A percentile compares a stretch with the other conserved stretches of the same genome.
Evolutionary conservation across 2,888 invertebrate genomes (phyloP).

Genomic region (Noctua comes): DNA sequence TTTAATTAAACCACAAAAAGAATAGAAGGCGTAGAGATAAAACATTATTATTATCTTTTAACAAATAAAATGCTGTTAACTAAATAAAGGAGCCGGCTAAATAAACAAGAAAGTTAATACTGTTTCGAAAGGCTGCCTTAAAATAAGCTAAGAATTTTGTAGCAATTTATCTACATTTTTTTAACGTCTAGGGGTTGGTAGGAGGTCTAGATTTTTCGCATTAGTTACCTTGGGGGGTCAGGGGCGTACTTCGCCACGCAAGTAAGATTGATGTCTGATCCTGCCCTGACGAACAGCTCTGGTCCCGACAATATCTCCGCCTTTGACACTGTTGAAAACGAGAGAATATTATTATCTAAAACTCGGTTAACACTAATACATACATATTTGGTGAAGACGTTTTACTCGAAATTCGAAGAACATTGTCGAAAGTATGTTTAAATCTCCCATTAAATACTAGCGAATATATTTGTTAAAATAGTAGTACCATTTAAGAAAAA

Average conservation of each 20-base stretch:
- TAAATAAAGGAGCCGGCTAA: constrained; percentile 8
- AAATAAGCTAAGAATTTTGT: constrained; percentile 29
- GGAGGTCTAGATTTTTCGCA: constrained; percentile 53
- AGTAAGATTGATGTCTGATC: constrained; percentile 97
- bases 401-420: not conserved
- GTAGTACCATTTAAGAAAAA: not conserved
- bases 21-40: not conserved
- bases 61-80: constrained; percentile 26
- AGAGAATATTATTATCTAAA: constrained; percentile 41
- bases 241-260: constrained; percentile 96
- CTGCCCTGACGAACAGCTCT: constrained; percentile 96
- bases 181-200: constrained; percentile 35
- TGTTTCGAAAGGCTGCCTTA: constrained; percentile 11
- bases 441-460: not conserved
- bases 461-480: not conserved
- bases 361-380: not conserved
- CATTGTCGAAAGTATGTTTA: not conserved
- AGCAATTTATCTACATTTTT: constrained; percentile 75
- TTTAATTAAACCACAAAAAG: constrained; percentile 33
- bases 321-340: constrained; percentile 93
- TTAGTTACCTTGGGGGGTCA: constrained; percentile 94
- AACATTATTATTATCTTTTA: constrained; percentile 13
- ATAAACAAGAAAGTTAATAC: constrained; percentile 25
- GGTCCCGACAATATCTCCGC: constrained; percentile 96
- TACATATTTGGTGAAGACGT: not conserved